Base-by-base conservation (phyloP, 2,797 vertebrate genomes). In the Geotrypetes seraphini region DNA sequence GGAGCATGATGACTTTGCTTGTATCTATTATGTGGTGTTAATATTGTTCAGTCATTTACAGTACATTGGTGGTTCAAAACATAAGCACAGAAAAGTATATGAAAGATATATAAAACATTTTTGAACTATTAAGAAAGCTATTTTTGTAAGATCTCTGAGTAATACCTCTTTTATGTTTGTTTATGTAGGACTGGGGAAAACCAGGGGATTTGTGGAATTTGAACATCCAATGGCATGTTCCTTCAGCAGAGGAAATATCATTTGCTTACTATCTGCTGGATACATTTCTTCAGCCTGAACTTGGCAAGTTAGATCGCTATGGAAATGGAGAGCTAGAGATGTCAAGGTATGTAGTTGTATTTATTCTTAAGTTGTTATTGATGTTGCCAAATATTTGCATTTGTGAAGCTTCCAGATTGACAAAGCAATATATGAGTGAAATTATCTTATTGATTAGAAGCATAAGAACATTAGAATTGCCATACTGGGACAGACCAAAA, bases 221-320 rank as follows among this genome's bases (percentile, higher is more conserved):
- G 45, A 80, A 89, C 24, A 97, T 98, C 50, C 86, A 85, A 39
- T 98, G 95, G 95, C 95, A 98, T 22, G 84, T 94, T 39, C 90
- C 93, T 36, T 90, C 86, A 34, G 49, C 75, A 8, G 85, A 90
- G 47, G 95, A 97, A 73, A 80, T 67, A 3, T 69, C 73, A 10
- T 92, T 96, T 16, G 82, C 87, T 33, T 97, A 85, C 60, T 86
- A 86, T 60, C 56, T 96, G 27, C 70, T 98, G 71, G 91, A 96
- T 66, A 73, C 86, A 31, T 89, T 98, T 53, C 89, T 98, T 32
- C 89, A 87, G 49, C 92, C 94, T 11, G 94, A 97, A 54, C 86
- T 98, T n/a, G 46, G 69, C 51, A 88, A 76, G 46, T 81, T 98
- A 38, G 79, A 89, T 60, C 75, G 41, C 24, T 88, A 88, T 57